Conservation (phyloP, 2,888 invertebrate species). For the Meta bourneti region DNA sequence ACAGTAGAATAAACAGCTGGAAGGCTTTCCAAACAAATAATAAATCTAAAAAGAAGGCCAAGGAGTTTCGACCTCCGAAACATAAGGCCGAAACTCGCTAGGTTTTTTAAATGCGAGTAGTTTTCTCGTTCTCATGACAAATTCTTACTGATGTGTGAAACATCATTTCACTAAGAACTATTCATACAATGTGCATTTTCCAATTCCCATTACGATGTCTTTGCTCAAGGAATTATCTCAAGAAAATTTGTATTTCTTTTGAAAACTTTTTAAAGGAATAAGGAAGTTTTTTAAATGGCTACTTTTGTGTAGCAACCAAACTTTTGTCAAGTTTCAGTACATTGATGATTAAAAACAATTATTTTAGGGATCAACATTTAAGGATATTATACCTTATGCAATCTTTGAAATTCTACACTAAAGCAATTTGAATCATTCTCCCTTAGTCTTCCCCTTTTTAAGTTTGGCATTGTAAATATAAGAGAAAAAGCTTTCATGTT, state of each 20-base stretch:
- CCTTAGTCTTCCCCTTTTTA: not conserved
- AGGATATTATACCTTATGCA: not conserved
- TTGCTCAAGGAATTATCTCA: conserved; percentile 29
- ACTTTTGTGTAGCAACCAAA: not conserved
- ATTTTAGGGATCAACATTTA: not conserved
- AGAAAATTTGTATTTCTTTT: conserved; percentile 20
- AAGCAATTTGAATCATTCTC: not conserved
- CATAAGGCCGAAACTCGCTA: conserved; percentile 96
- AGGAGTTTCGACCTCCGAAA: conserved; percentile 93
- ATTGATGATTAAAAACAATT: too few relatives aligned
- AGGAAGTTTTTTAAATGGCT: conserved; percentile 26
- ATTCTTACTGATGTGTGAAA: too few relatives aligned
- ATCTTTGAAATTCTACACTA: not conserved
- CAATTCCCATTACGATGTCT: not conserved
- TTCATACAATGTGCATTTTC: not conserved
- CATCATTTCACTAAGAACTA: not conserved
- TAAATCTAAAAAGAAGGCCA: conserved; percentile 88
- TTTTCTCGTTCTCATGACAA: too few relatives aligned
- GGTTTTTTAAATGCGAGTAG: too few relatives aligned
- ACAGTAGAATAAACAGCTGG: conserved; percentile 95
- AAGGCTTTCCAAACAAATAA: conserved; percentile 91
- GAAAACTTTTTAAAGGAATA: conserved; percentile 17
- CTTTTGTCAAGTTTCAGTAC: not conserved
- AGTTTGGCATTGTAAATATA: not conserved
- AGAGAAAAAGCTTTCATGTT: not conserved